Percentiles rank a stretch among this genome's conserved stretches.
These are phyloP conservation scores for Stenurella melanura DNA, from an alignment of 2,888 invertebrate species.

Conservation along the genomic window DNA sequence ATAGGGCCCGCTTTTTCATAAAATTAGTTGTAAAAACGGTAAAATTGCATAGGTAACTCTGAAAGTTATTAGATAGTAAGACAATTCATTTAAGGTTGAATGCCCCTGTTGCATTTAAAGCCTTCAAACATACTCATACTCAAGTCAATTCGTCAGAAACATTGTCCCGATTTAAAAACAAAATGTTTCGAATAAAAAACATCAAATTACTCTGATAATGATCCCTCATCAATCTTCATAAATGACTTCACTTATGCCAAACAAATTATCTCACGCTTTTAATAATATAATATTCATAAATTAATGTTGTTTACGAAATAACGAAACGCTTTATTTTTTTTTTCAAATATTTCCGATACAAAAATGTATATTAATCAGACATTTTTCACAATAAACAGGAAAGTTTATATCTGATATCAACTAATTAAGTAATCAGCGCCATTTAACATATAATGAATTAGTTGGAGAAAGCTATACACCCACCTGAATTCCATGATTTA, in stretches of 20 bases:
- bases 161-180: not conserved
- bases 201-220: conserved; percentile 7
- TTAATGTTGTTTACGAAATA: not conserved
- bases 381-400: not conserved
- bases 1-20: no score
- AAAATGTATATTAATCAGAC: not conserved
- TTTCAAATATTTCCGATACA: not conserved
- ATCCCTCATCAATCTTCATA: conserved; percentile 24
- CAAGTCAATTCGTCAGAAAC: not conserved
- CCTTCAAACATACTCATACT: not conserved
- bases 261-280: conserved; percentile 37
- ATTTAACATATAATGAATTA: conserved; percentile 14
- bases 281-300: conserved; percentile 32
- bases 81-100: no score
- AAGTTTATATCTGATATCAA: conserved; percentile 15
- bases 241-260: conserved; percentile 30
- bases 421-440: conserved; percentile 27
- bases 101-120: no score
- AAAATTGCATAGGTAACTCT: no score
- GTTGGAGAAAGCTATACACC: conserved; percentile 30
- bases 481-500: conserved; percentile 18
- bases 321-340: conserved; percentile 1
- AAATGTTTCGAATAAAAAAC: conserved; percentile 7
- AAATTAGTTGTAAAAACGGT: no score
- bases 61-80: no score